Evolutionary conservation across 2,888 invertebrate species (phyloP).

Genomic region (Nemotelus pantherinus): DNA sequence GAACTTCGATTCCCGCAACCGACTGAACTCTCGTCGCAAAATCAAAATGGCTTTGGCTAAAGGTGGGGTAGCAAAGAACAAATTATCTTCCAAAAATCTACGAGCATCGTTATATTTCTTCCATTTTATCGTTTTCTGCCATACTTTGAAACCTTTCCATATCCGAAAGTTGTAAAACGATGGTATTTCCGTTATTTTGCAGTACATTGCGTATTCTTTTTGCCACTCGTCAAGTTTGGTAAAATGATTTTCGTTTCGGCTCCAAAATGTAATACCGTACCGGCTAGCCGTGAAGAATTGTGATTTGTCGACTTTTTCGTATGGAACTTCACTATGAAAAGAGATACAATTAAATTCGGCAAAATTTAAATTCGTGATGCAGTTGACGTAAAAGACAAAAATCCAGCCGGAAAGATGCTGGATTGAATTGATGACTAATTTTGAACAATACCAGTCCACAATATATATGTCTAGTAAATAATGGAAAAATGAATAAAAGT

Average conservation of each 20-base stretch:
- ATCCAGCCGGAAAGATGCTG: too few species aligned
- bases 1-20: slow-evolving; percentile 72
- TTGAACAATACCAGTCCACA: too few species aligned
- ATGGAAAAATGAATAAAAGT: too few species aligned
- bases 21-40: slow-evolving; percentile 75
- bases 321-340: slow-evolving; percentile 76
- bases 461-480: too few species aligned
- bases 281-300: slow-evolving; percentile 85
- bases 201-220: slow-evolving; percentile 82
- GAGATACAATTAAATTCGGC: not conserved
- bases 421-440: too few species aligned
- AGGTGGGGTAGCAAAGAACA: slow-evolving; percentile 79
- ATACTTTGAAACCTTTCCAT: slow-evolving; percentile 85
- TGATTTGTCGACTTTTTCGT: slow-evolving; percentile 73
- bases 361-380: too few species aligned
- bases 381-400: too few species aligned
- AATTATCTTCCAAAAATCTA: slow-evolving; percentile 71
- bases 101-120: slow-evolving; percentile 73
- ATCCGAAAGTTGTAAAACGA: slow-evolving; percentile 74
- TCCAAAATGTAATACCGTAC: slow-evolving; percentile 83
- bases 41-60: slow-evolving; percentile 77
- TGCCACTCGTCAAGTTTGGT: slow-evolving; percentile 83
- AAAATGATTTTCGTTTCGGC: slow-evolving; percentile 75
- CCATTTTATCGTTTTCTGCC: slow-evolving; percentile 78
- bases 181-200: slow-evolving; percentile 78